Evolutionary conservation across 2,888 invertebrate genomes (phyloP), one percentile per base, ranked within the genome.

Genomic region (Lacanobia oleracea): DNA sequence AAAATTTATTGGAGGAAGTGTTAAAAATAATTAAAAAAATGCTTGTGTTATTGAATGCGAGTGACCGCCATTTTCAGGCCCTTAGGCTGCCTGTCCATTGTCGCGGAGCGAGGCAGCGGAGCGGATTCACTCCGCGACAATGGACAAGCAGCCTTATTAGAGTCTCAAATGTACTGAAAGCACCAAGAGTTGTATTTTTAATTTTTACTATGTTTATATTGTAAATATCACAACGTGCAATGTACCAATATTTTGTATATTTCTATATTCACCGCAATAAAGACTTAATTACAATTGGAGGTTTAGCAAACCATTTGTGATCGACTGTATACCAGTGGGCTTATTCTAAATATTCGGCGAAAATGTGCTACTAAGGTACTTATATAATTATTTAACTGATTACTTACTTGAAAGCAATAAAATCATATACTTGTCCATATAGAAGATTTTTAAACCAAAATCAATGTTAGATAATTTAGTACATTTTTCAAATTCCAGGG

Each of bases 191-290:
- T 83, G 72, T 80, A 71, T 56, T 84, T 43, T 72, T 73, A 33
- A 63, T 65, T 43, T 64, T 10, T 66, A 51, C 37, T 72, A 72
- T 81, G 76, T 84, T 83, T 79, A 84, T 85, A 86, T 82, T 88
- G 88, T 88, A 86, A 88, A 88, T 88, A 87, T 62, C 71, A 76
- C 72, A 16, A 68, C 50, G 80, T 84, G 85, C 82, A 87, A 88
- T 87, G 84, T 76, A 79, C 60, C 69, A 79, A 67, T 81, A 72
- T 71, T 74, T 75, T 72, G 67, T 78, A 77, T 79, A 68, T 65
- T 67, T 68, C 62, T 75, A 72, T 63, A 16, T 75, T 70, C 72
- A 76, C 69, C 45, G 60, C 56, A 76, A 72, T 70, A 71, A 79
- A 62, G 18, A 70, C 23, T 45, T 59, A 37, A 23, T 33, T 37